phyloP scores from a whole-genome alignment of 2,113 vertebrate species.

The Poeciliopsis prolifica region DNA sequence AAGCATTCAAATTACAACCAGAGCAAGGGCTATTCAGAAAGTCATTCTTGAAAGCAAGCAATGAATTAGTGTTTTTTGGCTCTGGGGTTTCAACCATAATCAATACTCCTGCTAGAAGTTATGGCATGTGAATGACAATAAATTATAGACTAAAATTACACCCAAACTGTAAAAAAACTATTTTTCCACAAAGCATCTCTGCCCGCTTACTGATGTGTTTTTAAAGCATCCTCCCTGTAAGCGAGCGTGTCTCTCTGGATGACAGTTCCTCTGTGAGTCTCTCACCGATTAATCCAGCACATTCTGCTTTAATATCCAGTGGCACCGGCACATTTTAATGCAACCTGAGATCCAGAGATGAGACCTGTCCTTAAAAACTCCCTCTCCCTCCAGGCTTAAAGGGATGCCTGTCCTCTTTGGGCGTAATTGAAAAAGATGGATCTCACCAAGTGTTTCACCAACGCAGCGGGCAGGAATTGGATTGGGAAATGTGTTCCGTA shows the following conservation, averaged over 20 bases:
- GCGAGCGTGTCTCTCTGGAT: conserved; percentile 42
- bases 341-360: conserved; percentile 61
- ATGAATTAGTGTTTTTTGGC: not conserved
- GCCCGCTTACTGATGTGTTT: conserved; percentile 13
- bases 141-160: not conserved
- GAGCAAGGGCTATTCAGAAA: not conserved
- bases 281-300: conserved; percentile 61
- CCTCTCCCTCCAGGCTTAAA: conserved; percentile 58
- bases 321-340: conserved; percentile 70
- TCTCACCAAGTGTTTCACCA: conserved; percentile 71
- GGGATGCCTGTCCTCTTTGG: conserved; percentile 64
- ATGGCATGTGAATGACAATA: not conserved
- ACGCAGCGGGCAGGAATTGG: conserved; percentile 71
- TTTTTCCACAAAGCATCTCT: not conserved
- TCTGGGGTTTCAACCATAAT: not conserved
- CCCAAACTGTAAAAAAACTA: not conserved
- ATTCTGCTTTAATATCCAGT: conserved; percentile 65
- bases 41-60: not conserved
- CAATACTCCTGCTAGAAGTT: not conserved
- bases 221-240: conserved; percentile 37
- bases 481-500: conserved; percentile 71
- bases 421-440: conserved; percentile 79
- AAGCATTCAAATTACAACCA: not conserved
- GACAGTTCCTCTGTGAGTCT: conserved; percentile 32
- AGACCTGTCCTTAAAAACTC: conserved; percentile 67